phyloP scores from a whole-genome alignment of 2,113 vertebrate genomes.

The Aegotheles bennettii region DNA sequence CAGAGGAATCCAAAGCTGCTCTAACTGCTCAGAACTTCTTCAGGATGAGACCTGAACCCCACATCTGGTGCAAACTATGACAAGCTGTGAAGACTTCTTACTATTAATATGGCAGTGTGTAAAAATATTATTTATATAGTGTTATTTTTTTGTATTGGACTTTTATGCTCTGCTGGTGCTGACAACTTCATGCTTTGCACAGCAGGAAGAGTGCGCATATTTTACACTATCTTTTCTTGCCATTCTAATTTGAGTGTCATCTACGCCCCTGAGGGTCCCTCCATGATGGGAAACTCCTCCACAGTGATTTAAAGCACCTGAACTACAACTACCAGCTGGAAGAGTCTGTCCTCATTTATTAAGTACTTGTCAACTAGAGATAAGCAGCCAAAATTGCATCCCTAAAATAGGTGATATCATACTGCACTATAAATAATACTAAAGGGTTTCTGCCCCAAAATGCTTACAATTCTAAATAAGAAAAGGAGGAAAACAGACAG shows the following conservation, averaged over 20 bases:
- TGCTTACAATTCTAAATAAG: background rate
- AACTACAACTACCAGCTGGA: background rate
- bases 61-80: fast-evolving
- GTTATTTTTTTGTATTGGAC: background rate
- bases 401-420: background rate
- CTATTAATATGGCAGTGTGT: background rate
- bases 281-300: background rate
- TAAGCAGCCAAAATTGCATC: background rate
- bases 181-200: background rate
- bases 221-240: background rate
- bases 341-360: background rate
- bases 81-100: background rate
- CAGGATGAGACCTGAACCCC: background rate
- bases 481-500: background rate
- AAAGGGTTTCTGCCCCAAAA: background rate
- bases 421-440: background rate
- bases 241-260: background rate
- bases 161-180: background rate
- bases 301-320: background rate
- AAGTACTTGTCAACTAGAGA: background rate
- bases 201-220: background rate
- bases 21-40: background rate
- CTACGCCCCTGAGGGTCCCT: background rate
- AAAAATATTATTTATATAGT: background rate
- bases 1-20: background rate